A percentile compares a stretch with the other conserved stretches of the same genome.
Evolutionary conservation across 1,140 invertebrate genomes (phyloP).

Genomic region (Leptestheria dahalacensis): DNA sequence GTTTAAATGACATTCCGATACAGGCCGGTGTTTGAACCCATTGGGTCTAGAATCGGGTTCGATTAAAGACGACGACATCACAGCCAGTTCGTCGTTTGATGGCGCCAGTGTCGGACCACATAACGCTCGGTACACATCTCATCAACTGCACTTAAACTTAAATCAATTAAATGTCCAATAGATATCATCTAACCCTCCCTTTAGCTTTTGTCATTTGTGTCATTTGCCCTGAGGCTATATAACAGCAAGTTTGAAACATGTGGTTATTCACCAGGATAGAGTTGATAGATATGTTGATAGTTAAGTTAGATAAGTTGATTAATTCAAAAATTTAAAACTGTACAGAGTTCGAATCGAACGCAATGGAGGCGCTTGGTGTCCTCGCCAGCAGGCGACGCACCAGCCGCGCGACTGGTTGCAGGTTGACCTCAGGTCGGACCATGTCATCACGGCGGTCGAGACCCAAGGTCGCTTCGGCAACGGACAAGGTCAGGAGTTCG

Average conservation of each 20-base stretch:
- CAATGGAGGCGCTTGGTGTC: slow-evolving; percentile 92
- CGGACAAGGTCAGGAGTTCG: slow-evolving; percentile 80
- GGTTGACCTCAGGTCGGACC: slow-evolving; percentile 59
- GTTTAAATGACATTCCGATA: neutral
- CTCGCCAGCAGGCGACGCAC: slow-evolving; percentile 66
- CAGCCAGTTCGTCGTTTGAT: slow-evolving; percentile 77
- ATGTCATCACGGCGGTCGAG: slow-evolving; percentile 62
- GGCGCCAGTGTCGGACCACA: slow-evolving; percentile 77
- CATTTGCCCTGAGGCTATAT: no score
- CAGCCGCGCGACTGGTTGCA: slow-evolving; percentile 76
- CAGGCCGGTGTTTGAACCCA: slow-evolving; percentile 62
- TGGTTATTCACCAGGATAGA: no score
- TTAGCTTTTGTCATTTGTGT: neutral
- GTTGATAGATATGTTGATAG: no score
- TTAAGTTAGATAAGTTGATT: no score
- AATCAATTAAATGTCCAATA: no score
- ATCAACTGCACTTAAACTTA: neutral
- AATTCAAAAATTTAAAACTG: neutral
- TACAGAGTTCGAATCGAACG: slow-evolving; percentile 68
- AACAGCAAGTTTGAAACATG: no score
- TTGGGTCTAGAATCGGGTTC: slow-evolving; percentile 81
- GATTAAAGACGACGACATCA: slow-evolving; percentile 69
- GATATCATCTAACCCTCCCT: neutral
- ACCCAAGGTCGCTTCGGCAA: slow-evolving; percentile 89
- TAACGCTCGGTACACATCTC: slow-evolving; percentile 38